phyloP scores from a whole-genome alignment of 2,888 invertebrate genomes.

The Tachina grossa region DNA sequence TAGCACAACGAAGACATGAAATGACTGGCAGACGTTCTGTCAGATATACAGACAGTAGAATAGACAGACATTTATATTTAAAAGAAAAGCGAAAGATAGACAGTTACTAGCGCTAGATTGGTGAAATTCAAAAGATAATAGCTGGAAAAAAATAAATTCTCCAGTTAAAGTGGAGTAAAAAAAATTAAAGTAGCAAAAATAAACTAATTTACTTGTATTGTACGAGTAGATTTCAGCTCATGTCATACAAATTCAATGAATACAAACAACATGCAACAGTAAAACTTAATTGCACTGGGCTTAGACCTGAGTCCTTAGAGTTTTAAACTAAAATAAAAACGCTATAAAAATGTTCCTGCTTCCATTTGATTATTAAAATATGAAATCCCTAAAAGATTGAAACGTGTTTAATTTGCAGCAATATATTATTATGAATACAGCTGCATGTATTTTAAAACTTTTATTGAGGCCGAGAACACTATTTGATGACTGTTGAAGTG shows the following conservation, averaged over 20 bases:
- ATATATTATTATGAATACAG: no score
- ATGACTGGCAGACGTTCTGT: conserved; percentile 51
- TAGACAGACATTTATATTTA: background rate
- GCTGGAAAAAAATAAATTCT: conserved; percentile 22
- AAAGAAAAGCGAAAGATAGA: background rate
- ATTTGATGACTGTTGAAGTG: no score
- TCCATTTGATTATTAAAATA: no score
- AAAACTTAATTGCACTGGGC: no score
- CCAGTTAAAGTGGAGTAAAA: background rate
- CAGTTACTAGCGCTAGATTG: conserved; percentile 27
- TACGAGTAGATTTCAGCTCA: background rate
- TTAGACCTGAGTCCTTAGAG: no score
- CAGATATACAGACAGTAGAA: conserved; percentile 29
- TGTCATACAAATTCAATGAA: background rate
- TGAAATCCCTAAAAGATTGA: no score
- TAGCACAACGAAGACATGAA: conserved; percentile 61
- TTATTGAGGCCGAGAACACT: no score
- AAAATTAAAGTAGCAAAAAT: background rate
- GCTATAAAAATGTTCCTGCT: no score
- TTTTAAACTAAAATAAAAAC: no score
- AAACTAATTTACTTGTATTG: background rate
- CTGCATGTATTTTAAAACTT: no score
- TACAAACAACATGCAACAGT: no score
- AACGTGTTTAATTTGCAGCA: no score
- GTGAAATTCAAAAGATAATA: conserved; percentile 39